phyloP scores from a whole-genome alignment of 2,113 vertebrate species.

The Silurus asotus region DNA sequence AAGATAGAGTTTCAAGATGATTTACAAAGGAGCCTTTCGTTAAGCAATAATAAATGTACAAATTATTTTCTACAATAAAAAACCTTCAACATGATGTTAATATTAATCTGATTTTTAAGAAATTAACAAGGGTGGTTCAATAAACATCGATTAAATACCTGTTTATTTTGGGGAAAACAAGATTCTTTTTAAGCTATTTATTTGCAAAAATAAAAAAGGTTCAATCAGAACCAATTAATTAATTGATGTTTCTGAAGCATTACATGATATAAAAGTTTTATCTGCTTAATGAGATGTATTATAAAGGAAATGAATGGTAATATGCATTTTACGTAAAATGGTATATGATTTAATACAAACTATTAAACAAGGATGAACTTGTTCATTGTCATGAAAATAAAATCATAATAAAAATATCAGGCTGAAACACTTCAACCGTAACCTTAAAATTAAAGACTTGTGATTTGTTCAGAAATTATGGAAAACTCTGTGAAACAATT shows the following conservation, averaged over 20 bases:
- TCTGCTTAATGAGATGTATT: background rate
- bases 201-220: background rate
- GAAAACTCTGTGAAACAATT: background rate
- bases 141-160: background rate
- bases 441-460: background rate
- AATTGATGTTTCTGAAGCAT: background rate
- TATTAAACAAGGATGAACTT: background rate
- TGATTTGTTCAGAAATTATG: background rate
- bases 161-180: background rate
- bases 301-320: background rate
- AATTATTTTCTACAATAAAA: background rate
- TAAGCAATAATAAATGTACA: background rate
- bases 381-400: background rate
- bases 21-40: background rate
- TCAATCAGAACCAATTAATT: background rate
- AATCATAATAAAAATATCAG: background rate
- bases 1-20: background rate
- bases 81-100: background rate
- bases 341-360: background rate
- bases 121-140: background rate
- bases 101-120: background rate
- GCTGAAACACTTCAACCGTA: background rate
- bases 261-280: background rate
- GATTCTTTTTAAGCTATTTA: too few species aligned
- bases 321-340: background rate